Percentiles rank a stretch among this genome's conserved stretches.
phyloP scores from a whole-genome alignment of 2,888 invertebrate species.

The Acanthosepion pharaonis region DNA sequence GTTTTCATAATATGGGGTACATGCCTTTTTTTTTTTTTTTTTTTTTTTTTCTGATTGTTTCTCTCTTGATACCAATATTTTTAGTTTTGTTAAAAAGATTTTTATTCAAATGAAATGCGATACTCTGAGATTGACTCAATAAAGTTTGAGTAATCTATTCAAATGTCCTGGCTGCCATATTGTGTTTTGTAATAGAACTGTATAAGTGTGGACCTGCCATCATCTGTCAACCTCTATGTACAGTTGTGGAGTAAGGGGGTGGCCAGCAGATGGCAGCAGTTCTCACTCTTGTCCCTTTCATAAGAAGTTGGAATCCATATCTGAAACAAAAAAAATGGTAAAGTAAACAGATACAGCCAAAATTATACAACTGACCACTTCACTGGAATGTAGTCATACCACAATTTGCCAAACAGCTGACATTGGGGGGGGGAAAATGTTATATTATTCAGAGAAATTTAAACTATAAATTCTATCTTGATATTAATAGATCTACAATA shows the following conservation, averaged over 20 bases:
- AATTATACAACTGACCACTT: not conserved
- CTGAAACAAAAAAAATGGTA: conserved; percentile 37
- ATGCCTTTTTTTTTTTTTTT: no score
- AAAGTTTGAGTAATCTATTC: not conserved
- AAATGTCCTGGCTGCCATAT: conserved; percentile 23
- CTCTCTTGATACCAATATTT: not conserved
- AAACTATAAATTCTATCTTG: not conserved
- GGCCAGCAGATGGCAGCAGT: conserved; percentile 33
- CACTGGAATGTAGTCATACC: not conserved
- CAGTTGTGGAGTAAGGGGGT: not conserved
- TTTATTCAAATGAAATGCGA: not conserved
- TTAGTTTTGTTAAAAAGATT: not conserved
- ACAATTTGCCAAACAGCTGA: conserved; percentile 18
- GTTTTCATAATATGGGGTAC: not conserved
- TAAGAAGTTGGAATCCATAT: conserved; percentile 46
- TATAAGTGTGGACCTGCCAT: not conserved
- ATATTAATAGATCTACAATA: not conserved
- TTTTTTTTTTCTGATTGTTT: not conserved
- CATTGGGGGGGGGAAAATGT: not conserved
- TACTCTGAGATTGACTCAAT: not conserved
- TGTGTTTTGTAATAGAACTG: not conserved
- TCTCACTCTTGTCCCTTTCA: conserved; percentile 36
- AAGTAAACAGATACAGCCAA: not conserved
- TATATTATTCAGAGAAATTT: not conserved
- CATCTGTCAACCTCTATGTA: conserved; percentile 33